Percentiles rank a stretch among this genome's conserved stretches.
phyloP scores from a whole-genome alignment of 23 tunicate species.

The Clavelina lepadiformis region DNA sequence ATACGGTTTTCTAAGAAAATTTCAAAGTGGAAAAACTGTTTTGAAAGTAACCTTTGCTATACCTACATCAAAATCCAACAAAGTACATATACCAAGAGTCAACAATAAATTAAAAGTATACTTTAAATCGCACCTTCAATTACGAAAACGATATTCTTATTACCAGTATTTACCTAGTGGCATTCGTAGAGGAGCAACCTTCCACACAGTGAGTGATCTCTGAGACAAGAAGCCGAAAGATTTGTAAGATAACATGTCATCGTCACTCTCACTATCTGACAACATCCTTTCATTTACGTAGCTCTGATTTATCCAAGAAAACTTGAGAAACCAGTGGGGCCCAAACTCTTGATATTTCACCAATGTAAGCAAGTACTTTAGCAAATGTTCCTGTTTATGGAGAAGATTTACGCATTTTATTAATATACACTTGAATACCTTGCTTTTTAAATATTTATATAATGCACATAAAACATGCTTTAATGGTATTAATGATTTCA shows the following conservation, averaged over 20 bases:
- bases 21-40: background rate
- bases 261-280: slow-evolving; percentile 12
- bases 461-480: no score
- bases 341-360: slow-evolving; percentile 47
- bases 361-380: slow-evolving; percentile 38
- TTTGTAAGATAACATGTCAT: background rate
- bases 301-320: slow-evolving; percentile 25
- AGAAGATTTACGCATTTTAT: slow-evolving; percentile 3
- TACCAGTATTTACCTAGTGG: slow-evolving; percentile 32
- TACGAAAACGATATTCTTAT: background rate
- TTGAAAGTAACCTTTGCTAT: background rate
- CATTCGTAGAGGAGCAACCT: slow-evolving; percentile 52
- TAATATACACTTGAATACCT: no score
- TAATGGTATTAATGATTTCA: no score
- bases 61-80: no score
- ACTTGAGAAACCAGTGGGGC: slow-evolving; percentile 42
- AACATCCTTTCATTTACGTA: background rate
- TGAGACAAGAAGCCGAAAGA: background rate
- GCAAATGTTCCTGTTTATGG: slow-evolving; percentile 32
- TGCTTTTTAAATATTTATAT: no score
- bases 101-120: background rate
- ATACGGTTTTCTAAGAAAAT: slow-evolving; percentile 43
- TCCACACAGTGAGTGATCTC: slow-evolving; percentile 62
- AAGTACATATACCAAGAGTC: no score
- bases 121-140: background rate